phyloP scores from a whole-genome alignment of 2,113 vertebrate genomes.

The Garra rufa region DNA sequence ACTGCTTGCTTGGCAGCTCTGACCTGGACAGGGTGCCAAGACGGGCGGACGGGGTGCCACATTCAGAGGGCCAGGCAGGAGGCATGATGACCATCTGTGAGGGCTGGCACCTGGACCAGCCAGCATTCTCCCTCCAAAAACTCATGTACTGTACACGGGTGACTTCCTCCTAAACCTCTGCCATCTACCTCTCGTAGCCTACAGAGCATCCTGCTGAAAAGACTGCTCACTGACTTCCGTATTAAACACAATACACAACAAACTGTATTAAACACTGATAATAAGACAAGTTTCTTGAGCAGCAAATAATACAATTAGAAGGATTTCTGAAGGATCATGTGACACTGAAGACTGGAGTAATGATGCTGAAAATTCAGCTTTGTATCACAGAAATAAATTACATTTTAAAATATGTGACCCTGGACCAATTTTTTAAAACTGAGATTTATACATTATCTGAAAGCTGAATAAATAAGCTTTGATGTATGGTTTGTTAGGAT shows the following conservation, averaged over 20 bases:
- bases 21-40: slow-evolving; percentile 66
- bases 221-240: neutral
- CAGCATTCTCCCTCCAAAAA: slow-evolving; percentile 58
- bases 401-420: no score
- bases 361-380: neutral
- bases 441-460: no score
- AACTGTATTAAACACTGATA: neutral
- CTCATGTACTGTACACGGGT: slow-evolving; percentile 65
- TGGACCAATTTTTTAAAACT: no score
- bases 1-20: slow-evolving; percentile 68
- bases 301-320: neutral
- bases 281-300: neutral
- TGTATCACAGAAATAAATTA: no score
- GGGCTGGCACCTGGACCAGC: slow-evolving; percentile 64
- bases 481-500: no score
- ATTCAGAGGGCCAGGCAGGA: slow-evolving; percentile 57
- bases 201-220: neutral
- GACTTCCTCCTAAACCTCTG: slow-evolving; percentile 36
- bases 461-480: no score
- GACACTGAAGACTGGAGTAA: neutral
- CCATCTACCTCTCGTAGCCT: slow-evolving; percentile 27
- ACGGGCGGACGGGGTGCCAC: slow-evolving; percentile 55
- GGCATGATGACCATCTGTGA: slow-evolving; percentile 71
- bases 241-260: neutral
- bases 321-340: neutral